phyloP scores from a whole-genome alignment of 2,797 vertebrate species.

The Picus viridis region DNA sequence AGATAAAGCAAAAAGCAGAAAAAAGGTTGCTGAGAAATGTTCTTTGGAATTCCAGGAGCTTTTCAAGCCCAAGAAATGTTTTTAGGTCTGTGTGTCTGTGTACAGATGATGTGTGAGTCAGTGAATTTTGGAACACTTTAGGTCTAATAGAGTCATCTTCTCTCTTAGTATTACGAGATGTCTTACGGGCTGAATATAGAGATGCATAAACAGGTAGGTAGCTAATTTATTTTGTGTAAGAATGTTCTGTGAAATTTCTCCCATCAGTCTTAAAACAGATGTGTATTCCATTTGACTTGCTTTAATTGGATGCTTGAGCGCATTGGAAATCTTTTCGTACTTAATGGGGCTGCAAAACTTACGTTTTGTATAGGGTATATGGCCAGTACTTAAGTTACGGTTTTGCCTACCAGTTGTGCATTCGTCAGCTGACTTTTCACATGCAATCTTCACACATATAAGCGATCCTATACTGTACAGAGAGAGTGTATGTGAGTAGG shows the following conservation, averaged over 20 bases:
- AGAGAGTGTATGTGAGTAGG: not conserved
- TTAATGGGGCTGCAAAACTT: not conserved
- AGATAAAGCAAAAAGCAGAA: not conserved
- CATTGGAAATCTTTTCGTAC: not conserved
- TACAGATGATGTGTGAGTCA: not conserved
- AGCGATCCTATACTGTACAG: rapidly evolving
- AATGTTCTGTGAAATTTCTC: not conserved
- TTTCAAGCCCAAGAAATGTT: not conserved
- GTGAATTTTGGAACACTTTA: slow-evolving; percentile 22
- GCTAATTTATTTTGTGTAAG: slow-evolving; percentile 18
- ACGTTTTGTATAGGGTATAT: not conserved
- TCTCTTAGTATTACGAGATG: slow-evolving; percentile 94
- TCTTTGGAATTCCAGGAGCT: not conserved
- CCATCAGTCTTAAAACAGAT: not conserved
- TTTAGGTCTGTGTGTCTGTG: not conserved
- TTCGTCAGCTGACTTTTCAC: not conserved
- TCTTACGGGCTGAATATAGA: slow-evolving; percentile 97
- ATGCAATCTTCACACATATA: not conserved
- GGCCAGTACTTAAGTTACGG: rapidly evolving
- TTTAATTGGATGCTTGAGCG: slow-evolving; percentile 1
- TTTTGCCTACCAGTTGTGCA: not conserved
- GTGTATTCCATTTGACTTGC: not conserved
- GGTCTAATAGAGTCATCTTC: slow-evolving; percentile 61
- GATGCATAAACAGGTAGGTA: slow-evolving; percentile 96
- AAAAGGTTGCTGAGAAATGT: not conserved